Evolutionary conservation across 2,113 vertebrate genomes (phyloP).

Genomic region (Cavia aperea): DNA sequence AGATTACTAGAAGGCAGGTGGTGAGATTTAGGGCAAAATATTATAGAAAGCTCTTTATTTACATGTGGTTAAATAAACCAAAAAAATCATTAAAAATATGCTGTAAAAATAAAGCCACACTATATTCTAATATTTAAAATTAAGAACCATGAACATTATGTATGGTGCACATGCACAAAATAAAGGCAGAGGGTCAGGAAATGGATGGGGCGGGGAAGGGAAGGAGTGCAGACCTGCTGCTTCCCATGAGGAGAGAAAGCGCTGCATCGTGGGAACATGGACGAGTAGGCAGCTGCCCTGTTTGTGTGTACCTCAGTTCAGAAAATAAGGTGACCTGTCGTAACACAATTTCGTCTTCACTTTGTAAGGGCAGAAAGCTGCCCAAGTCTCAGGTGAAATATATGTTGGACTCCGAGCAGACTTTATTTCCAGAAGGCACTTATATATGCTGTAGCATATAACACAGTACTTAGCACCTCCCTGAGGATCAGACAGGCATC

Average conservation of each 20-base stretch:
- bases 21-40: neutral
- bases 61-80: neutral
- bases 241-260: neutral
- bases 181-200: neutral
- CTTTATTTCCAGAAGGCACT: neutral
- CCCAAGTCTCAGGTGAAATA: neutral
- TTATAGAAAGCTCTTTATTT: neutral
- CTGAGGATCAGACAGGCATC: neutral
- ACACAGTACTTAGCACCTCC: neutral
- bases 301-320: neutral
- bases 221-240: neutral
- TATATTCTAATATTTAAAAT: conserved; percentile 19
- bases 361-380: neutral
- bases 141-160: neutral
- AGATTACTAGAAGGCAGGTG: neutral
- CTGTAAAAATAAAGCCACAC: neutral
- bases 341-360: neutral
- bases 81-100: neutral
- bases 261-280: neutral
- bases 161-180: neutral
- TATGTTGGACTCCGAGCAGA: neutral
- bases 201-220: neutral
- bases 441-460: neutral
- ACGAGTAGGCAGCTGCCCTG: neutral
- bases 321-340: neutral